These are phyloP conservation scores for Clinocottus analis DNA, from an alignment of 2,113 vertebrate species.

Conservation along the genomic window DNA sequence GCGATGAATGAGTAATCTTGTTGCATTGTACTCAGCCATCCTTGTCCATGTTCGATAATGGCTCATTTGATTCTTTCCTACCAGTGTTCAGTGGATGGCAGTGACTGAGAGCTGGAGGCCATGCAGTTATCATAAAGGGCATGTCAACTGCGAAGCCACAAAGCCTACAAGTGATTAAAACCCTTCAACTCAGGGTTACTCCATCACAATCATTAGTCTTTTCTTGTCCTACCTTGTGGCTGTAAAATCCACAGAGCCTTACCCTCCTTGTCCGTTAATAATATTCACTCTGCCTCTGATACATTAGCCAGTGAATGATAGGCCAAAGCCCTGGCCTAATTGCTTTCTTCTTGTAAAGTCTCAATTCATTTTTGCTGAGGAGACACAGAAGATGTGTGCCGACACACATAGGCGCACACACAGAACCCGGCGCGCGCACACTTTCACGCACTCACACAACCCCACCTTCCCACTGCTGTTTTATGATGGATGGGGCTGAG, in stretches of 20 bases:
- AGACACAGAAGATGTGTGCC: conserved; percentile 72
- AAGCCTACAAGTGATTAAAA: conserved; percentile 82
- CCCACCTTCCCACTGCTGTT: conserved; percentile 75
- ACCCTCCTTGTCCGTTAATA: conserved; percentile 74
- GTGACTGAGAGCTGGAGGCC: conserved; percentile 60
- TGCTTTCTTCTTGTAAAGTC: conserved; percentile 84
- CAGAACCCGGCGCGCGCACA: conserved; percentile 29
- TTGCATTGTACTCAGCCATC: conserved; percentile 61
- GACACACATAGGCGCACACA: conserved; percentile 41
- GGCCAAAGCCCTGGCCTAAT: conserved; percentile 81
- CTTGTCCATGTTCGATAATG: conserved; percentile 67
- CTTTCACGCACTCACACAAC: conserved; percentile 62
- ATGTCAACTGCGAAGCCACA: conserved; percentile 74
- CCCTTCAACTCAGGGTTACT: conserved; percentile 79
- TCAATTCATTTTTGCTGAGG: conserved; percentile 83
- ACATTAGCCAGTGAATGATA: conserved; percentile 83
- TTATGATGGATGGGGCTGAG: conserved; percentile 82
- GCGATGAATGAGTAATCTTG: conserved; percentile 65
- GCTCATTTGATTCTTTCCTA: conserved; percentile 67
- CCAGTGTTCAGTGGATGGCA: conserved; percentile 41
- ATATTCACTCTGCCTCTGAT: conserved; percentile 81
- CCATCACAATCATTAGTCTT: conserved; percentile 80
- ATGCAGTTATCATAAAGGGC: conserved; percentile 74
- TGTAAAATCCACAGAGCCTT: conserved; percentile 75
- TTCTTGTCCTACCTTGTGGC: conserved; percentile 77